A percentile compares a stretch with the other conserved stretches of the same genome.
These are phyloP conservation scores for Hypena proboscidalis DNA, from an alignment of 2,888 invertebrate species.

Conservation along the genomic window DNA sequence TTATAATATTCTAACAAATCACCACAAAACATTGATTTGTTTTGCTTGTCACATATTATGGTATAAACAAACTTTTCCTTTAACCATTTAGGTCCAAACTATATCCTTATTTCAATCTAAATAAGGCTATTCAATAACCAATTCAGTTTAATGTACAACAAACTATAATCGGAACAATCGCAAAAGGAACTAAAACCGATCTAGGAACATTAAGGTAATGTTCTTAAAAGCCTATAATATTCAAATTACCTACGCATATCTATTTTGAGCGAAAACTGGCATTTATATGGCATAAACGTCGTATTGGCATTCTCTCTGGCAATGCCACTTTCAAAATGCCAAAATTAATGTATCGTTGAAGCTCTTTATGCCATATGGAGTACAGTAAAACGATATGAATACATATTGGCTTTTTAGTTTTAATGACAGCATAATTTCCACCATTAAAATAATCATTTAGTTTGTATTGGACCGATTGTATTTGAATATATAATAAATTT, in stretches of 20 bases:
- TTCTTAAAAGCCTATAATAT: constrained; percentile 17
- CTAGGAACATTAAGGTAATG: constrained; percentile 29
- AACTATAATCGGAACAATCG: constrained; percentile 1
- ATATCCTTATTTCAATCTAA: no score
- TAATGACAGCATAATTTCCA: constrained; percentile 19
- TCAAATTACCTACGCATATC: constrained; percentile 20
- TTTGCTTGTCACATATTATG: no score
- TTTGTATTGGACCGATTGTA: neutral
- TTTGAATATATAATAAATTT: neutral
- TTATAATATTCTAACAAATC: neutral
- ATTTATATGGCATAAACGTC: constrained; percentile 23
- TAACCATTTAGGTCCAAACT: no score
- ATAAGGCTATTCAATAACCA: no score
- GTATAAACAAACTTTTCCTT: no score
- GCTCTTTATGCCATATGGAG: constrained; percentile 27
- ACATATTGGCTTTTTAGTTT: constrained; percentile 29
- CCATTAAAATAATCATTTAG: constrained; percentile 1
- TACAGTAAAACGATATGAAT: constrained; percentile 15
- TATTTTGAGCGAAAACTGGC: constrained; percentile 26
- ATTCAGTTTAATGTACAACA: constrained; percentile 5
- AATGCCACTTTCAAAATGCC: constrained; percentile 35
- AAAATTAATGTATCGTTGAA: constrained; percentile 33
- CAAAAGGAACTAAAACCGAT: constrained; percentile 29
- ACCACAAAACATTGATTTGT: no score
- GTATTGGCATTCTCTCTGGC: constrained; percentile 30